Evolutionary conservation across 2,113 vertebrate genomes (phyloP), one percentile per base, ranked within the genome.

Genomic region (Dicerorhinus sumatrensis): DNA sequence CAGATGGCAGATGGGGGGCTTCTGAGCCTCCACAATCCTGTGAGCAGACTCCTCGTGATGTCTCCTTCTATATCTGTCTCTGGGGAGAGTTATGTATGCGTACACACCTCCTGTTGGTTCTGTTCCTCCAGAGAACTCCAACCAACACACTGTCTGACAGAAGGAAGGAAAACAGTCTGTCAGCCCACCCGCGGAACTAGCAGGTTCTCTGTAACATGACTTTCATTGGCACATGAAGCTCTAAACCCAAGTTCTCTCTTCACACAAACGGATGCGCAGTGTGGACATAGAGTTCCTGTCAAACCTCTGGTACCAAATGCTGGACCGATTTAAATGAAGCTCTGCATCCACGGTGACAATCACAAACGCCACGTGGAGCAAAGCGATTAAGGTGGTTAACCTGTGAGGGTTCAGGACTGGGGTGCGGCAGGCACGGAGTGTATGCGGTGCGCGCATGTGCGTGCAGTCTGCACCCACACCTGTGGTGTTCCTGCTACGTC

Each of bases 161-260:
- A 21, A 20, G 76, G 54, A 80, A 80, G 77, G 29, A 17, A 56
- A 17, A 58, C 2, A 5, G 11, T 6, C 33, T 0, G 0, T 2
- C 23, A 6, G 17, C 0, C 0, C 10, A 2, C 2, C 11, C 10
- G 2, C 16, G 51, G 58, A 31, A 1, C 4, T 46, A 6, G 29
- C 54, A 48, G n/a, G 46, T 13, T 58, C 0, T 75, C 5, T 8
- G 2, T 4, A 9, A 6, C 67, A 72, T 3, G 1, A n/a, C 3
- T 29, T 8, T 75, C 62, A 29, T 0, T 6, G 48, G 70, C 69
- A 65, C 17, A n/a, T 4, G 11, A 12, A 20, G 85, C 95, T 84
- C 60, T 46, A 72, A 27, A 56, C 16, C 31, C 73, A 16, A 27
- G 36, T 16, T 60, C 9, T 89, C 70, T 23, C 51, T 96, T 77